Conservation (phyloP, 1,140 invertebrate species). For the Dendrolimus kikuchii region DNA sequence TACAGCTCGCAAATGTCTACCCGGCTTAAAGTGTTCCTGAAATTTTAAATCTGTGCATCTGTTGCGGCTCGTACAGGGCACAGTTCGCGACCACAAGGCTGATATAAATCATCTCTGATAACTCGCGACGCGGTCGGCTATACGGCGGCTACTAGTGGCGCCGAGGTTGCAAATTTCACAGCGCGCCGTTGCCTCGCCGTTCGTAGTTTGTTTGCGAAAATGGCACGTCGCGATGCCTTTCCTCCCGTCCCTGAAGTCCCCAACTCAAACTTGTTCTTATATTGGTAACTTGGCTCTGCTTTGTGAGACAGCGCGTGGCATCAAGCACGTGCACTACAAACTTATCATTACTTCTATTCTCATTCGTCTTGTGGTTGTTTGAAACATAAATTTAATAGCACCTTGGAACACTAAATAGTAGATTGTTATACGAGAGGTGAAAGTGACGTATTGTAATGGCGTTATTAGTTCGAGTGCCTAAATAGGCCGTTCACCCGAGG, state of each 20-base stretch:
- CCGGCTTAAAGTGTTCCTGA: no score
- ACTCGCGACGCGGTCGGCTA: constrained; percentile 22
- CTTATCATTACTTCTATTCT: constrained; percentile 12
- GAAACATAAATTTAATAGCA: no score
- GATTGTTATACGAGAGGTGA: no score
- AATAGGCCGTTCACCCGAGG: no score
- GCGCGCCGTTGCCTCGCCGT: constrained; percentile 25
- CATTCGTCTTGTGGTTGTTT: background rate
- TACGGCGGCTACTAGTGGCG: constrained; percentile 35
- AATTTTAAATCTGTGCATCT: no score
- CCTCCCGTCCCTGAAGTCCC: constrained; percentile 16
- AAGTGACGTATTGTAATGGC: no score
- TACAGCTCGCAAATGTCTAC: no score
- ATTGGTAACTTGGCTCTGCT: constrained; percentile 31
- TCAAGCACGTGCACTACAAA: constrained; percentile 25
- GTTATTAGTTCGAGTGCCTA: no score
- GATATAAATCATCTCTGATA: constrained; percentile 3
- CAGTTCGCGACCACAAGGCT: no score
- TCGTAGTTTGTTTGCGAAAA: constrained; percentile 55
- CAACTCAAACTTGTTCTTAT: constrained; percentile 27
- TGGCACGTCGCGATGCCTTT: constrained; percentile 46
- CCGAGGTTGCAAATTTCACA: constrained; percentile 47
- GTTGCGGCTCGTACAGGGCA: no score
- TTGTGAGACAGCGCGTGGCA: constrained; percentile 18
- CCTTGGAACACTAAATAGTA: no score